Evolutionary conservation across 1,140 invertebrate genomes (phyloP), one percentile per base, ranked within the genome.

Genomic region (Neelides sp.): DNA sequence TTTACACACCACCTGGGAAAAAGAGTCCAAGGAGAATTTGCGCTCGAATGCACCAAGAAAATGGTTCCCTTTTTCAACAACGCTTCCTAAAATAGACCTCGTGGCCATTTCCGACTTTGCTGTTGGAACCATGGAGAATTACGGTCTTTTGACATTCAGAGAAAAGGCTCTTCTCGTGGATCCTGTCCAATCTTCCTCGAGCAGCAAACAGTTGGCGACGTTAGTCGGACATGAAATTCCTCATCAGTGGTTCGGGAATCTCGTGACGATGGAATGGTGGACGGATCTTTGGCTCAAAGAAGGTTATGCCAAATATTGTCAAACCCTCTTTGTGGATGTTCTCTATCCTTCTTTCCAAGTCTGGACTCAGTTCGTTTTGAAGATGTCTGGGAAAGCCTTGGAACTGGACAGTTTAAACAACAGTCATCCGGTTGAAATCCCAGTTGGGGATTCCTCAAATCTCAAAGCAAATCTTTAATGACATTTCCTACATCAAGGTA

Each of bases 401-500:
- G 81, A 88, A 63, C 70, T 91, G 47, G 93, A 97, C 66, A 81
- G 83, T 44, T 70, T 95, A 39, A 82, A 85, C 56, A 93, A 83
- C 63, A 88, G 84, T 26, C 87, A 91, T 74, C 84, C 87, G 2
- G 89, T 93, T 54, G 85, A 91, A 70, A 90, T 92, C 54, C 85
- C 90, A 70, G 64, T 89, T 10, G 80, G 83, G 30, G 85, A 92
- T 0, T 0, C 78, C 82, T 3, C 86, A 95, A 69, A 88, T 95
- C 55, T 85, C 90, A 65, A 86, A 90, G 65, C n/a, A n/a, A 30
- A 91, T 94, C 57, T 97, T 95, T 68, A 90, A 95, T 71, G 79
- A 85, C 57, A 94, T 97, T 63, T 92, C 90, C 27, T 96, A 96
- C 66, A 80, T 80, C 58, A 96, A 97, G 71, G 88, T 82, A 15